Evolutionary conservation across 2,113 vertebrate species (phyloP).

Genomic region (Phodopus roborovskii): DNA sequence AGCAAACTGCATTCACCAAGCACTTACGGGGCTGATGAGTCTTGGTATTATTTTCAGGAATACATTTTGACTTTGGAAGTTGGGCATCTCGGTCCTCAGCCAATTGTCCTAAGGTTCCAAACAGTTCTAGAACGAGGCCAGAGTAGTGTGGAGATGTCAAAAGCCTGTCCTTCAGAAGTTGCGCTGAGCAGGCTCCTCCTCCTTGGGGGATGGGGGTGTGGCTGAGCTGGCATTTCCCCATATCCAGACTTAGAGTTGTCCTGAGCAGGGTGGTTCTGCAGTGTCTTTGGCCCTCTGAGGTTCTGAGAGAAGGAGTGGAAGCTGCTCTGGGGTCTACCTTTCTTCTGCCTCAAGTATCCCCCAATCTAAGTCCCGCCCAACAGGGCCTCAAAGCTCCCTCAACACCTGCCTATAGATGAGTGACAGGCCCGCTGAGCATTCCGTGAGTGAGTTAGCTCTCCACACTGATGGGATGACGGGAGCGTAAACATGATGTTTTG

Average conservation of each 20-base stretch:
- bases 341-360: background rate
- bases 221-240: background rate
- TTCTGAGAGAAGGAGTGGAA: background rate
- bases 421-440: background rate
- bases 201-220: background rate
- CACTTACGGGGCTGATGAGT: accelerated
- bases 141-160: accelerated
- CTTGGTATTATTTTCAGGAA: background rate
- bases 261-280: too few species aligned
- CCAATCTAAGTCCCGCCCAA: background rate
- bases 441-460: background rate
- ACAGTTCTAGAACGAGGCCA: background rate
- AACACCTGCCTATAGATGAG: background rate
- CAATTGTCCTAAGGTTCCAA: background rate
- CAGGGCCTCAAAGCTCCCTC: background rate
- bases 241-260: background rate
- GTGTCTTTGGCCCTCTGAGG: background rate
- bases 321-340: too few species aligned
- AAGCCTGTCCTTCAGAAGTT: background rate
- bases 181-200: too few species aligned
- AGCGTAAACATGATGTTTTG: background rate
- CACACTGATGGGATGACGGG: background rate
- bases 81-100: background rate
- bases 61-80: background rate
- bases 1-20: accelerated